Evolutionary conservation across 2,888 invertebrate species (phyloP), one percentile per base, ranked within the genome.

Genomic region (Seira ritae): DNA sequence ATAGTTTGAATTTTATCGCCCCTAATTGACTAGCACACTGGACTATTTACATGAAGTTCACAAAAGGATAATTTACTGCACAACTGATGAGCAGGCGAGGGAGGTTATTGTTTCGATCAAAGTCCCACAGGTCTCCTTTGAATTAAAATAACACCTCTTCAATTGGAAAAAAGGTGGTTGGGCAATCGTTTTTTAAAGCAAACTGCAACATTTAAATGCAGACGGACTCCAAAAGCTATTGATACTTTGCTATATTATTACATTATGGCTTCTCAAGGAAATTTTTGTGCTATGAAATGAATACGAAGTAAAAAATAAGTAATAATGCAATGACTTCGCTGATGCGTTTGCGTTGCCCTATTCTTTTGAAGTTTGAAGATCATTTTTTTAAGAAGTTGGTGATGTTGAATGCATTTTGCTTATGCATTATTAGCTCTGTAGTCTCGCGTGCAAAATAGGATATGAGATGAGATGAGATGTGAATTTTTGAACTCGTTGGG

Each of bases 151-250:
- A 17, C 31, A n/a, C n/a, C n/a, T n/a, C n/a, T n/a, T n/a, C 55
- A 8, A 55, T 55, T 17, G 55, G 55, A 55, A 17, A 12, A 42
- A 42, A 4, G 31, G 8, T 31, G 31, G 31, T 55, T 55, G 12
- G 17, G 55, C 55, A 55, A 55, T 55, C 55, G 55, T 55, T 55
- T 31, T 31, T 31, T 31, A 2, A 4, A 55, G 2, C 55, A 55
- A 55, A 55, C 55, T 55, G 55, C 55, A 55, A 55, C 15, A 55
- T 55, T 55, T 55, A 55, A 55, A 55, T 55, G 55, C 55, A 55
- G 8, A 31, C n/a, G n/a, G 8, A 31, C 31, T 31, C 31, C 31
- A 31, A 55, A 55, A 55, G n/a, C 3, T 55, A 55, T 17, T 55
- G 55, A 12, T 55, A 55, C 55, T 2, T 55, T n/a, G 55, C 8